A percentile compares a stretch with the other conserved stretches of the same genome.
These are phyloP conservation scores for Unio pictorum DNA, from an alignment of 2,888 invertebrate species.

Conservation along the genomic window DNA sequence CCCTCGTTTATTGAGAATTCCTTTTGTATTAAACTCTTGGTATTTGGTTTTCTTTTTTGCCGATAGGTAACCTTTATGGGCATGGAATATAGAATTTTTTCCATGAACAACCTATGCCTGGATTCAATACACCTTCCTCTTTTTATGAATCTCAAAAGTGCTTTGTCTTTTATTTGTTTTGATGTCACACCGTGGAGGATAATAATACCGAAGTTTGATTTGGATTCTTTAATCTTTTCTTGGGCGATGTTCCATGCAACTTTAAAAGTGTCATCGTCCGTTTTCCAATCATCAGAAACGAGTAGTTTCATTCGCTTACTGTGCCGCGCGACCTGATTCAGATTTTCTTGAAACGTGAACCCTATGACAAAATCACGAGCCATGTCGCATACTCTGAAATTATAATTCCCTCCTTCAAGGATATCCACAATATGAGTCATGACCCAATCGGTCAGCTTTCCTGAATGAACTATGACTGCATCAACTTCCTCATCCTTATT, in stretches of 20 bases:
- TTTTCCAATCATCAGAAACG: conserved; percentile 27
- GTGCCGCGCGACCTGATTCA: conserved; percentile 26
- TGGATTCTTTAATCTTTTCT: conserved; percentile 38
- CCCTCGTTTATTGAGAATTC: background rate
- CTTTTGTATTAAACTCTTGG: too few species aligned
- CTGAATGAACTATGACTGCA: conserved; percentile 36
- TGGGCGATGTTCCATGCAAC: conserved; percentile 41
- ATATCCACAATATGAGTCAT: conserved; percentile 27
- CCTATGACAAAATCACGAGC: conserved; percentile 41
- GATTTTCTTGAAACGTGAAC: conserved; percentile 41
- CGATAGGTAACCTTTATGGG: conserved; percentile 18
- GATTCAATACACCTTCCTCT: conserved; percentile 35
- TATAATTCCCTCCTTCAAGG: conserved; percentile 25
- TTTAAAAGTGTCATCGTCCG: conserved; percentile 24
- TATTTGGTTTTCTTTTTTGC: background rate
- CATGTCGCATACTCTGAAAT: conserved; percentile 31
- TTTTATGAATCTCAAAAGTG: conserved; percentile 32
- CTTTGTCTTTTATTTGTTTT: conserved; percentile 31
- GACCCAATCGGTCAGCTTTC: conserved; percentile 28
- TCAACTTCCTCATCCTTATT: conserved; percentile 31
- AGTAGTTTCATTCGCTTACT: conserved; percentile 41
- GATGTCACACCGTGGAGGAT: conserved; percentile 22
- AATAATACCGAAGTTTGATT: conserved; percentile 37
- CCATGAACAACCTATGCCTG: conserved; percentile 21
- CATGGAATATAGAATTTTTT: conserved; percentile 42